Percentiles rank a stretch among this genome's conserved stretches.
These are phyloP conservation scores for Machimus atricapillus DNA, from an alignment of 2,888 invertebrate species.

Conservation along the genomic window DNA sequence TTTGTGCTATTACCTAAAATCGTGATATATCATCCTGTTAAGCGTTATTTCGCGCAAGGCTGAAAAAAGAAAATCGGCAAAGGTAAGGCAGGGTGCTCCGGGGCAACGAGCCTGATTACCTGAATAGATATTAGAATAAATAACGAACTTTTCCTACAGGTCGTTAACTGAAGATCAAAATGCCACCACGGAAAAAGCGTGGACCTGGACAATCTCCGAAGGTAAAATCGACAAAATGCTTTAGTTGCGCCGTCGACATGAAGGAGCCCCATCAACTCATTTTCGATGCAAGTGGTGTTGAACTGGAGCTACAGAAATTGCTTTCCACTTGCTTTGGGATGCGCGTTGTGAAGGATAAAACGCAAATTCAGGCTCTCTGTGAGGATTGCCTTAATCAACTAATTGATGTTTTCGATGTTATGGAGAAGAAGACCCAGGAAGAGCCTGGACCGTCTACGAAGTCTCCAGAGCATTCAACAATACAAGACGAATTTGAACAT, in stretches of 20 bases:
- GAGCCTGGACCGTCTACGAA: not conserved
- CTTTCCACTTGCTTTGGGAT: constrained; percentile 53
- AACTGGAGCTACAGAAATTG: constrained; percentile 54
- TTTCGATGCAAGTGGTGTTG: constrained; percentile 56
- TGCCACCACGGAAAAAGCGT: not conserved
- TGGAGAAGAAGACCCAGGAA: constrained; percentile 7
- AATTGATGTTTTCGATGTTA: constrained; percentile 55
- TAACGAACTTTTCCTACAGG: not conserved
- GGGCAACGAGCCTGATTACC: not conserved
- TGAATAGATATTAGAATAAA: not conserved
- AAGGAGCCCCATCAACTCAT: constrained; percentile 52
- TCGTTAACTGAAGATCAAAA: not conserved
- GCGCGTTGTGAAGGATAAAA: constrained; percentile 45
- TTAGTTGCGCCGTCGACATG: constrained; percentile 50
- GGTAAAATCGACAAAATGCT: constrained; percentile 47
- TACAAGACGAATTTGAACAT: not conserved
- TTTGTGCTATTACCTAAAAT: not conserved
- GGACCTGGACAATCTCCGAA: not conserved
- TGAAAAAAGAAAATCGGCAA: not conserved
- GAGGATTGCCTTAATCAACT: constrained; percentile 54
- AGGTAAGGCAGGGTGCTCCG: not conserved
- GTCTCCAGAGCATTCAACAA: not conserved
- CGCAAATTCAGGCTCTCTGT: constrained; percentile 51
- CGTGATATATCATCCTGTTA: not conserved
- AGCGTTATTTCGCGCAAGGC: not conserved